These are phyloP conservation scores for Peromyscus californicus DNA, from an alignment of 2,113 vertebrate species.

Conservation along the genomic window DNA sequence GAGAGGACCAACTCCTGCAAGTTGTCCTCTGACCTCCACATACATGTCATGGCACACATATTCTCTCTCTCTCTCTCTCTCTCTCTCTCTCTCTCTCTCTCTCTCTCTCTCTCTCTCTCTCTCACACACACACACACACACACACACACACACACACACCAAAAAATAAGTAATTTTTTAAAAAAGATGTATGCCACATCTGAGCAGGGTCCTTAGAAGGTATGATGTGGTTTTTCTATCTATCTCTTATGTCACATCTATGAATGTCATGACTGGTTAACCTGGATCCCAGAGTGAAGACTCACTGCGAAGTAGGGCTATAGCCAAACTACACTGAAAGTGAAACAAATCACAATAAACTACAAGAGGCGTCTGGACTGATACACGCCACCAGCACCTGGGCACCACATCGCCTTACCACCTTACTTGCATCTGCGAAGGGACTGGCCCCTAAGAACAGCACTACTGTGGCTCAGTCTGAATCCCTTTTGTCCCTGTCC, in stretches of 20 bases:
- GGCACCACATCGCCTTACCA: not conserved
- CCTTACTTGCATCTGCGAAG: not conserved
- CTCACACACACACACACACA: not conserved
- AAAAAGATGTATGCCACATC: not conserved
- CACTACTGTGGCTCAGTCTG: not conserved
- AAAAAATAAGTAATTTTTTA: not conserved
- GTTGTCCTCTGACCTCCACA: not conserved
- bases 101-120: too few relatives aligned
- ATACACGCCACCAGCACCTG: not conserved
- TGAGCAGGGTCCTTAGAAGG: not conserved
- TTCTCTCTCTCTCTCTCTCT: too few relatives aligned
- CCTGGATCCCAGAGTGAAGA: not conserved
- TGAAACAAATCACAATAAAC: not conserved
- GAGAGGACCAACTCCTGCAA: not conserved
- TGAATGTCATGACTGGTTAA: not conserved
- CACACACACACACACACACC: not conserved
- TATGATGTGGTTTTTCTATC: accelerated
- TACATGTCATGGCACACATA: not conserved
- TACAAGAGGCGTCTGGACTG: not conserved
- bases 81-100: too few relatives aligned
- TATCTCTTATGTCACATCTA: not conserved
- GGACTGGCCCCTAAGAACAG: not conserved
- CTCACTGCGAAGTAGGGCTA: not conserved
- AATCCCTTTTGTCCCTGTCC: not conserved
- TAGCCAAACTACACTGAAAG: not conserved